Evolutionary conservation across 2,797 vertebrate genomes (phyloP).

Genomic region (Ctenopoma kingsleyae): DNA sequence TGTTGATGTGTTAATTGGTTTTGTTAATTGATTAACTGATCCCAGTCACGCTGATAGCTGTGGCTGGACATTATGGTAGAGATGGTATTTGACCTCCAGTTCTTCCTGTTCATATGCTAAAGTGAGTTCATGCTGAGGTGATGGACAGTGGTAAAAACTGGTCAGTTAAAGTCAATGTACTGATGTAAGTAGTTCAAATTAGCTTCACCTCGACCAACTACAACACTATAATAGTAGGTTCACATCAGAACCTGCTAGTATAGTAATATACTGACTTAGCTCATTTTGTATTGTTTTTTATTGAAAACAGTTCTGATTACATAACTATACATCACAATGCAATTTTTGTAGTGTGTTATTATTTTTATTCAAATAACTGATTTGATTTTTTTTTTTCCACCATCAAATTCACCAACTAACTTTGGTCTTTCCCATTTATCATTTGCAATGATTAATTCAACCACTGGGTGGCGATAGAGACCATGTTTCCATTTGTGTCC

Average conservation of each 20-base stretch:
- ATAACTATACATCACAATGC: background rate
- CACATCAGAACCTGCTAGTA: background rate
- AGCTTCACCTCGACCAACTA: too few species aligned
- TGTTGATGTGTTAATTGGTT: too few species aligned
- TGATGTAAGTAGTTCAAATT: too few species aligned
- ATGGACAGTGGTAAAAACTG: too few species aligned
- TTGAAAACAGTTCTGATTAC: background rate
- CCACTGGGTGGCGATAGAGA: constrained; percentile 58
- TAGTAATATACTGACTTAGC: background rate
- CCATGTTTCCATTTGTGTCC: constrained; percentile 19
- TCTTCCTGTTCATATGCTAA: too few species aligned
- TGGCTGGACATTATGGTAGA: too few species aligned
- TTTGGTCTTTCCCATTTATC: background rate
- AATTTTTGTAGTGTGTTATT: background rate
- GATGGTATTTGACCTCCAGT: too few species aligned
- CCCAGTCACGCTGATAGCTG: too few species aligned
- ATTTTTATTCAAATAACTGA: background rate
- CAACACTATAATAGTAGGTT: background rate
- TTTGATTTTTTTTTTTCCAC: background rate
- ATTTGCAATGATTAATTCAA: background rate
- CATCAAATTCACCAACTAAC: background rate
- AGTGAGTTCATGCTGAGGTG: too few species aligned
- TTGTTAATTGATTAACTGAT: too few species aligned
- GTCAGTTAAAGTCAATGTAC: too few species aligned
- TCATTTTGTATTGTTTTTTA: background rate